Conservation (phyloP, 2,113 vertebrate species). For the Bos javanicus region DNA sequence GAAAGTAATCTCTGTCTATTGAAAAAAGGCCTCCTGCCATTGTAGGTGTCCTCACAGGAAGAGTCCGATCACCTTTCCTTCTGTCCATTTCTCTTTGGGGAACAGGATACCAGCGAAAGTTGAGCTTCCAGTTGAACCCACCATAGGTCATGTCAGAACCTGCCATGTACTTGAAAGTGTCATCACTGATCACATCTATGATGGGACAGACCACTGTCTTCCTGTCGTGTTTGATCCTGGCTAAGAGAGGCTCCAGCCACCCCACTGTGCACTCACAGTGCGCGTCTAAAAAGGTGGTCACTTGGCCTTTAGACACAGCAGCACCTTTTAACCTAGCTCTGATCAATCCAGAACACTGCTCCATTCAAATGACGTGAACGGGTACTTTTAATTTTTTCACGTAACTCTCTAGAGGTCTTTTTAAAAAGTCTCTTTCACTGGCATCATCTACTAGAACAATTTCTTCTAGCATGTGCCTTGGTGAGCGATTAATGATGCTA, state of each 20-base stretch:
- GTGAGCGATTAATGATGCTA: no score
- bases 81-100: conserved; percentile 99
- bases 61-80: conserved; percentile 96
- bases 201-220: conserved; percentile 97
- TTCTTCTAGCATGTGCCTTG: no score
- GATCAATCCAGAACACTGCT: conserved; percentile 97
- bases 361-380: conserved; percentile 96
- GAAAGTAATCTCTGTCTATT: conserved; percentile 99
- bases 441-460: no score
- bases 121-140: conserved; percentile 99
- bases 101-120: conserved; percentile 99
- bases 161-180: conserved; percentile 99
- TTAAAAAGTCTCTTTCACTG: conserved; percentile 91
- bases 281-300: conserved; percentile 98
- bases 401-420: conserved; percentile 94
- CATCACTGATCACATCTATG: conserved; percentile 98
- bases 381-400: conserved; percentile 93
- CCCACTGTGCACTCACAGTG: conserved; percentile 98
- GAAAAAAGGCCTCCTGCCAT: conserved; percentile 99
- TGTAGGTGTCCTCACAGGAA: conserved; percentile 98
- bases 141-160: conserved; percentile 99
- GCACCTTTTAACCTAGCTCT: conserved; percentile 96
- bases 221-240: conserved; percentile 96
- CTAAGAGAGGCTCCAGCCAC: conserved; percentile 96
- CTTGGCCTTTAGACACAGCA: conserved; percentile 95